Evolutionary conservation across 1,140 invertebrate genomes (phyloP).

Genomic region (Heliothis subflexa): DNA sequence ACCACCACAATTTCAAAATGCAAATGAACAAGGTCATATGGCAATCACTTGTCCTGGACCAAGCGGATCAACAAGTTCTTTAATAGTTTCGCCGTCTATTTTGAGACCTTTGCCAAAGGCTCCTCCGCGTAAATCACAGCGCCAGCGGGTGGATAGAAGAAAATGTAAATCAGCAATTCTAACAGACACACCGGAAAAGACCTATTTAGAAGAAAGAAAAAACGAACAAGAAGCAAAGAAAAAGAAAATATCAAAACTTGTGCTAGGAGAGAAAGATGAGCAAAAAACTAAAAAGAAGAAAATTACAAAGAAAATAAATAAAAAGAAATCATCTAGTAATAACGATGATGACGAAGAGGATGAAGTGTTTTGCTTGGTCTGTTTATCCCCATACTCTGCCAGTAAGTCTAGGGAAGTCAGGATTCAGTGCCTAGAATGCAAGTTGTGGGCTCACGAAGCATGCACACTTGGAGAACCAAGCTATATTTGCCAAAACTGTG

Average conservation of each 20-base stretch:
- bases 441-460: slow-evolving; percentile 1
- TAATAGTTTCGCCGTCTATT: no score
- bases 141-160: no score
- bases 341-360: background rate
- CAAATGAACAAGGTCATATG: no score
- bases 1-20: no score
- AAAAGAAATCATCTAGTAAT: background rate
- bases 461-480: background rate
- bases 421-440: slow-evolving; percentile 1
- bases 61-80: no score
- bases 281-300: background rate
- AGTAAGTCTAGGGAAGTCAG: slow-evolving; percentile 9
- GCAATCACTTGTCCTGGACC: no score
- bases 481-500: slow-evolving; percentile 7
- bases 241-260: slow-evolving; percentile 1
- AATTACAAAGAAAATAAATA: no score
- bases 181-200: slow-evolving; percentile 12
- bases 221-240: slow-evolving; percentile 16
- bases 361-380: background rate
- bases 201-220: slow-evolving; percentile 8
- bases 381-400: no score
- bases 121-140: no score
- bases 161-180: slow-evolving; percentile 12
- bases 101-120: no score
- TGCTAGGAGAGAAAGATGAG: background rate